These are phyloP conservation scores for Ispidina picta DNA, from an alignment of 2,797 vertebrate genomes.

Conservation along the genomic window DNA sequence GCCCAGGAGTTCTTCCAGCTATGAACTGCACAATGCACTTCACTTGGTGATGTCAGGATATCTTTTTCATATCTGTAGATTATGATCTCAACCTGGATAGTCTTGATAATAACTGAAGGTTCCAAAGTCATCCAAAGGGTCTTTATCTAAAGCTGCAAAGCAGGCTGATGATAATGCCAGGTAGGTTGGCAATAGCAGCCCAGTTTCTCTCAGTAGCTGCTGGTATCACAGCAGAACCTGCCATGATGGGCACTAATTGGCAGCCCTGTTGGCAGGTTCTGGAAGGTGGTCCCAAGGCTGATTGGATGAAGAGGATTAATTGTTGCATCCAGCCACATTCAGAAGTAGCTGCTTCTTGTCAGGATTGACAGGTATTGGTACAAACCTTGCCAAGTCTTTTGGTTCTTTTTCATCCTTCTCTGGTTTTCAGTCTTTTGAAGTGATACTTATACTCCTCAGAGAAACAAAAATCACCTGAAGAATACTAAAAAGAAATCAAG, in stretches of 20 bases:
- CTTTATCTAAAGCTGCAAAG: neutral
- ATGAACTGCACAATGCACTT: neutral
- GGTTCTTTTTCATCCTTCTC: neutral
- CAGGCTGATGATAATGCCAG: neutral
- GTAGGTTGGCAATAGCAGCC: neutral
- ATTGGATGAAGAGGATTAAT: neutral
- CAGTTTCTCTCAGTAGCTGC: neutral
- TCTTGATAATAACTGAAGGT: neutral
- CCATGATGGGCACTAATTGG: neutral
- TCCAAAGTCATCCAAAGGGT: neutral
- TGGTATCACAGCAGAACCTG: neutral
- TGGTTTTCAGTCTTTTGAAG: neutral
- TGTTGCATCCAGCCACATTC: rapidly evolving
- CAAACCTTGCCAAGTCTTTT: neutral
- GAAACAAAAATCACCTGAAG: neutral
- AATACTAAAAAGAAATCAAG: neutral
- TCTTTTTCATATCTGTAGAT: neutral
- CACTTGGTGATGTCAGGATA: neutral
- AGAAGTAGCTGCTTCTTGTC: neutral
- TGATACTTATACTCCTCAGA: neutral
- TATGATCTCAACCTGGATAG: neutral
- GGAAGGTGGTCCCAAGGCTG: neutral
- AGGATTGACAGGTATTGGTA: neutral
- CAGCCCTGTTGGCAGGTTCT: neutral
- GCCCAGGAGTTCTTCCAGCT: neutral